phyloP scores from a whole-genome alignment of 2,113 vertebrate species.

The Colaptes auratus region DNA sequence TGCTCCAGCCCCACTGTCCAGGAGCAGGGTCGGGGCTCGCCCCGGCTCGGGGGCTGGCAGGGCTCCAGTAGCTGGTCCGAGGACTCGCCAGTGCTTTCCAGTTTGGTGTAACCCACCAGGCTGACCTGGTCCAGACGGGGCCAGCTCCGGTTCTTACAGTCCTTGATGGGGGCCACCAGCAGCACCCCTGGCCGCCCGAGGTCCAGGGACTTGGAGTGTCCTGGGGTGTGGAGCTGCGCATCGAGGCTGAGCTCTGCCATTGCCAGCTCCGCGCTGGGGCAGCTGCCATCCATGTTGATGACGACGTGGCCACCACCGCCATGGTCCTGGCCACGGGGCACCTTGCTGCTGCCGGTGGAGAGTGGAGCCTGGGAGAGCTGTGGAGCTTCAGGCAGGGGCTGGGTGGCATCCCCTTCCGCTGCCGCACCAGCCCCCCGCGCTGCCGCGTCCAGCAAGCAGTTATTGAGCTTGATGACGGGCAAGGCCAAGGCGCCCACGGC shows the following conservation, averaged over 20 bases:
- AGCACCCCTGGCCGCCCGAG: slow-evolving; percentile 59
- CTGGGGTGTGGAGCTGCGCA: slow-evolving; percentile 65
- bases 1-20: slow-evolving; percentile 35
- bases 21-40: background rate
- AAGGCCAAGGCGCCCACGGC: slow-evolving; percentile 36
- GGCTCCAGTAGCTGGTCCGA: slow-evolving; percentile 79
- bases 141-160: slow-evolving; percentile 87
- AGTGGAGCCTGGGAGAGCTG: background rate
- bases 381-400: background rate
- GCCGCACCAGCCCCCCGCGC: background rate
- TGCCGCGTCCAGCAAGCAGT: slow-evolving; percentile 55
- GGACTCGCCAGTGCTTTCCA: slow-evolving; percentile 83
- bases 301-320: background rate
- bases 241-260: slow-evolving; percentile 29
- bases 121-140: slow-evolving; percentile 83
- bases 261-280: fast-evolving
- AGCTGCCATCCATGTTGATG: background rate
- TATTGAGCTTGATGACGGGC: slow-evolving; percentile 72
- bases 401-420: background rate
- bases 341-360: fast-evolving
- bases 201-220: slow-evolving; percentile 80
- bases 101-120: slow-evolving; percentile 81
- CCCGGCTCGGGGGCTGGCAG: slow-evolving; percentile 52
- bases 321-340: fast-evolving
- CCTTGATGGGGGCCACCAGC: slow-evolving; percentile 67